Percentiles rank a stretch among this genome's conserved stretches.
These are phyloP conservation scores for Triplophysa rosa DNA, from an alignment of 2,113 vertebrate species.

Conservation along the genomic window DNA sequence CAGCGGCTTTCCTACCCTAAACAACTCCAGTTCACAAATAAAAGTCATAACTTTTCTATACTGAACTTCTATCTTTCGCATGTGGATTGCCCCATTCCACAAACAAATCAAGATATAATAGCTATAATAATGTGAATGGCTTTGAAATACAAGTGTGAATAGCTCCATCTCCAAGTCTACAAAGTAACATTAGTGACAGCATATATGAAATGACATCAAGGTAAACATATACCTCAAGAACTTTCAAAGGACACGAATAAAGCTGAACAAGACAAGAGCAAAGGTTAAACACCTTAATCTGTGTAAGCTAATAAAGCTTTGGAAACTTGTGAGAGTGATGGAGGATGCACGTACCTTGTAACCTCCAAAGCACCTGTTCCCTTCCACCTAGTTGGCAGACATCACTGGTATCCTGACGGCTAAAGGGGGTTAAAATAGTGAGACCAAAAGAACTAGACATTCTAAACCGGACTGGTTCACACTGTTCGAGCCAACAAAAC, in stretches of 20 bases:
- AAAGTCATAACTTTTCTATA: too few relatives aligned
- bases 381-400: too few relatives aligned
- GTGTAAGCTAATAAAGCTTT: conserved; percentile 8
- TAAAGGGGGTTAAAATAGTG: neutral
- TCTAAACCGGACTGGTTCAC: too few relatives aligned
- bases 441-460: neutral
- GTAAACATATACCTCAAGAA: neutral
- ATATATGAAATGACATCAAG: neutral
- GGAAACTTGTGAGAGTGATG: neutral
- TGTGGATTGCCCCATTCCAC: too few relatives aligned
- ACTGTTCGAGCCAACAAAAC: too few relatives aligned
- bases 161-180: too few relatives aligned
- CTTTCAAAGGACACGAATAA: neutral
- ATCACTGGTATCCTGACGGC: too few relatives aligned
- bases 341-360: neutral
- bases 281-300: conserved; percentile 23
- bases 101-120: too few relatives aligned
- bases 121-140: too few relatives aligned
- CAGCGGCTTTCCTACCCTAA: neutral
- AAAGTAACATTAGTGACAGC: neutral
- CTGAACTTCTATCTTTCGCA: too few relatives aligned
- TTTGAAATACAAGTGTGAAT: too few relatives aligned
- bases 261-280: neutral
- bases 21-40: too few relatives aligned
- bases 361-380: neutral